Percentiles rank a stretch among this genome's conserved stretches.
Conservation (phyloP, 1,140 invertebrate species). For the Cyclina sinensis region DNA sequence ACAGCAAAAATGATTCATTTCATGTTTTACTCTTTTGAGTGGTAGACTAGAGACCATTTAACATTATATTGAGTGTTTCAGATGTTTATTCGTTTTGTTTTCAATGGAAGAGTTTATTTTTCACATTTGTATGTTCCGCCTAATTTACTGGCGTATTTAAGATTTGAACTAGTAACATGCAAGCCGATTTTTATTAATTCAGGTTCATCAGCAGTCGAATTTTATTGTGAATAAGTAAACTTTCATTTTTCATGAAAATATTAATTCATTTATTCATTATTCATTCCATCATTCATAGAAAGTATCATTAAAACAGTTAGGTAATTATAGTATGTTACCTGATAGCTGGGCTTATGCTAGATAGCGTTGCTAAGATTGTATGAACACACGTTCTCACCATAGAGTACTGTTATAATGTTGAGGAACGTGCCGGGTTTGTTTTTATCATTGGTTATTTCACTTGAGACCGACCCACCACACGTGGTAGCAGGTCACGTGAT, state of each 20-base stretch:
- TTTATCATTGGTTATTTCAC: background rate
- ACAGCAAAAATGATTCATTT: slow-evolving; percentile 35
- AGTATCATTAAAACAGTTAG: background rate
- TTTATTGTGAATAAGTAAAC: too few relatives aligned
- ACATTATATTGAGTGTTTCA: slow-evolving; percentile 25
- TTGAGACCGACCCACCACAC: slow-evolving; percentile 6
- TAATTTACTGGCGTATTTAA: too few relatives aligned
- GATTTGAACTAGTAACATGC: too few relatives aligned
- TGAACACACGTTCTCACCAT: background rate
- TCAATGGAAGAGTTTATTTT: background rate
- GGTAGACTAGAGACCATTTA: slow-evolving; percentile 34
- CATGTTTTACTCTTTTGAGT: slow-evolving; percentile 22
- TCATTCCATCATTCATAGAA: background rate
- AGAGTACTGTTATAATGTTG: background rate
- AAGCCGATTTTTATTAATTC: too few relatives aligned
- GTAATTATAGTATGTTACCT: background rate
- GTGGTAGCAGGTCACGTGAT: slow-evolving; percentile 17
- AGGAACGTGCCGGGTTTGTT: slow-evolving; percentile 8
- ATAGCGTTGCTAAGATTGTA: slow-evolving; percentile 18
- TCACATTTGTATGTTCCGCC: too few relatives aligned
- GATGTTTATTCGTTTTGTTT: background rate
- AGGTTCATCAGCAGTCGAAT: too few relatives aligned
- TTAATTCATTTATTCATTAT: background rate
- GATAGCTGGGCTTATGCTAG: slow-evolving; percentile 11
- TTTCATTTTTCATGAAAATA: background rate